Base-by-base conservation (phyloP, 2,797 vertebrate species). In the Darevskia nairensis region DNA sequence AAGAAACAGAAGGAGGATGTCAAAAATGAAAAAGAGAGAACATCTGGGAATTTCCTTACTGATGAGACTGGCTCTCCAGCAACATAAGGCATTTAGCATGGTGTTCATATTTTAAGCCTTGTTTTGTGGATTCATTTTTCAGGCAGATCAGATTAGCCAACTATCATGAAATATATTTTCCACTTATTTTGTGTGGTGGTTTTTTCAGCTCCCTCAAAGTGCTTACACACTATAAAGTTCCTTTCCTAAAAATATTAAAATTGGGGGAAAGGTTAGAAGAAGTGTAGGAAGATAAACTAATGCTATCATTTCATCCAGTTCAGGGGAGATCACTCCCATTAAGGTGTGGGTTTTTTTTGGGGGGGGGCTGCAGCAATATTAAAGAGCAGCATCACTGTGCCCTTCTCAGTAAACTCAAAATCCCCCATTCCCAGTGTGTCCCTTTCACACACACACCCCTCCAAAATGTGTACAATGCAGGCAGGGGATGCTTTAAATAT, bases 111-210 rank as follows among this genome's bases (percentile, higher is more conserved):
- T 94, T 94, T 93, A 94, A 94, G 21, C n/a, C 13, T 59, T 78
- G 23, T 64, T 91, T 94, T 93, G 90, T 91, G 72, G 86, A 94
- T 92, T 88, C 85, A 91, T 92, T 95, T 92, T 76, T 90, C 84
- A 89, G 84, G 80, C 17, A 46, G 0, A 0, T 55, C 13, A 44
- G 59, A 74, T 88, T 66, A 81, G 27, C 10, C 50, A 89, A 81
- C 71, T 94, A 83, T 80, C 88, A 69, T 4, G 1, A 13, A 92
- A 13, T 71, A 44, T 2, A 78, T 55, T 80, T 55, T 35, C 61
- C 86, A 41, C 80, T 81, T 89, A 29, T 64, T 55, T 55, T 55
- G 50, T 55, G 13, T 15, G 3, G 50, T 55, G 88, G 89, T 78
- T 90, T 89, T 64, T 78, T 10, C 44, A 66, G 6, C 64, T 91